These are phyloP conservation scores for Hepsetus odoe DNA, from an alignment of 2,113 vertebrate genomes.

Conservation along the genomic window DNA sequence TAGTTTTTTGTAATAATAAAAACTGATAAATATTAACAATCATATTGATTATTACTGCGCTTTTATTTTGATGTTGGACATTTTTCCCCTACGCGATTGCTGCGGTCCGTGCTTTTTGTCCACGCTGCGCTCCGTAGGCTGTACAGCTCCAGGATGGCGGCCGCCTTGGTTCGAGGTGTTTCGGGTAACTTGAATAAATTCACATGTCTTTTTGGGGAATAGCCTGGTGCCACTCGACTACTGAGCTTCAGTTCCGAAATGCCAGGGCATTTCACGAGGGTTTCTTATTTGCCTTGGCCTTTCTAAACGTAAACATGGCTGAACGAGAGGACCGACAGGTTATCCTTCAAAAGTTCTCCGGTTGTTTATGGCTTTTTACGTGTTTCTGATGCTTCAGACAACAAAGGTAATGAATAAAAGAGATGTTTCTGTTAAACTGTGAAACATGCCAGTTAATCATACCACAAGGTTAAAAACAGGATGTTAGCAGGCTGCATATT, in stretches of 20 bases:
- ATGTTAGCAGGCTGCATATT: too few species aligned
- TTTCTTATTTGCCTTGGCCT: not conserved
- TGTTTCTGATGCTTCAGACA: too few species aligned
- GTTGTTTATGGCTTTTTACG: too few species aligned
- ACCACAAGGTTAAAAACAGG: too few species aligned
- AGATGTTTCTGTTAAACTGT: too few species aligned
- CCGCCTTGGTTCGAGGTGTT: slow-evolving; percentile 60
- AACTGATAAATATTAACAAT: not conserved
- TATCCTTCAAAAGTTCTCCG: too few species aligned
- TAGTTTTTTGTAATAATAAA: too few species aligned
- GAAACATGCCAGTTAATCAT: too few species aligned
- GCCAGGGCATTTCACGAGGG: not conserved
- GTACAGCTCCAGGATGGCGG: slow-evolving; percentile 67
- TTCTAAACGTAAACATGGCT: not conserved
- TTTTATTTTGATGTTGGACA: not conserved
- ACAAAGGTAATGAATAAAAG: too few species aligned
- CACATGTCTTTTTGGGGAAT: too few species aligned
- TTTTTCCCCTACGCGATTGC: not conserved
- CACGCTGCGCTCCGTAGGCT: slow-evolving; percentile 56
- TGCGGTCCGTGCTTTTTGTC: slow-evolving; percentile 46
- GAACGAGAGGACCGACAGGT: too few species aligned
- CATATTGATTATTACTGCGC: not conserved
- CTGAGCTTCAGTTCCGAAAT: not conserved
- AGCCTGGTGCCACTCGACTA: too few species aligned
- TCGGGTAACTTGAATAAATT: slow-evolving; percentile 58